Percentiles rank a stretch among this genome's conserved stretches.
phyloP scores from a whole-genome alignment of 2,797 vertebrate genomes.

The Menidia menidia region DNA sequence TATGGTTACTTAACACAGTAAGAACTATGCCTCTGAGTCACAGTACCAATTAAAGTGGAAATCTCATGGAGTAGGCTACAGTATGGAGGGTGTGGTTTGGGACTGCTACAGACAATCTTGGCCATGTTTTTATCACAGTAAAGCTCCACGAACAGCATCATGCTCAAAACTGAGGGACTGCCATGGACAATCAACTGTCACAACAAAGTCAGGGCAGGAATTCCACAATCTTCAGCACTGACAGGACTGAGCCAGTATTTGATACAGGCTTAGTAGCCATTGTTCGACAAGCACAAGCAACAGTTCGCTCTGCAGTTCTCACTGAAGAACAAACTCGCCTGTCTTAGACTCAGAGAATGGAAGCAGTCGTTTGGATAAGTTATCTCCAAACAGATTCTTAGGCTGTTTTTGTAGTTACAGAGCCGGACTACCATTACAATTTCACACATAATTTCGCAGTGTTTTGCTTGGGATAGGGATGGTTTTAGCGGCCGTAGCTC shows the following conservation, averaged over 20 bases:
- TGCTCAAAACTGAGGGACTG: conserved; percentile 18
- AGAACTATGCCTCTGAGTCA: conserved; percentile 22
- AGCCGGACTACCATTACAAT: conserved; percentile 1
- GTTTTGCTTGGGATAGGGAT: neutral
- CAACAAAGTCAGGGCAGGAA: conserved; percentile 30
- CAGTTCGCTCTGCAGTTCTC: conserved; percentile 13
- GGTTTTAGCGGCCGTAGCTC: neutral
- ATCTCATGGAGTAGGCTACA: conserved; percentile 10
- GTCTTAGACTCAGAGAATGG: neutral
- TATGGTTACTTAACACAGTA: neutral
- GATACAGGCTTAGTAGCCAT: conserved; percentile 2
- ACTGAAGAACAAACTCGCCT: conserved; percentile 5
- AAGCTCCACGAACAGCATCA: conserved; percentile 42
- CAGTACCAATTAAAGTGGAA: conserved; percentile 10
- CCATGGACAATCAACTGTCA: conserved; percentile 36
- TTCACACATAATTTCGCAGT: neutral
- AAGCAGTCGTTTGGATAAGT: neutral
- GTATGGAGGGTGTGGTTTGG: conserved; percentile 28
- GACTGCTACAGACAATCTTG: conserved; percentile 35
- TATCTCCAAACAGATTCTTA: neutral
- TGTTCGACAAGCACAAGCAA: conserved; percentile 12
- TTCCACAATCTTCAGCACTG: conserved; percentile 17
- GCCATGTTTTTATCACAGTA: conserved; percentile 48
- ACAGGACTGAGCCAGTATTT: conserved; percentile 21
- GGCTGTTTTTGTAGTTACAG: neutral